Percentiles rank a stretch among this genome's conserved stretches.
phyloP scores from a whole-genome alignment of 2,888 invertebrate genomes.

The Megastigmus dorsalis region DNA sequence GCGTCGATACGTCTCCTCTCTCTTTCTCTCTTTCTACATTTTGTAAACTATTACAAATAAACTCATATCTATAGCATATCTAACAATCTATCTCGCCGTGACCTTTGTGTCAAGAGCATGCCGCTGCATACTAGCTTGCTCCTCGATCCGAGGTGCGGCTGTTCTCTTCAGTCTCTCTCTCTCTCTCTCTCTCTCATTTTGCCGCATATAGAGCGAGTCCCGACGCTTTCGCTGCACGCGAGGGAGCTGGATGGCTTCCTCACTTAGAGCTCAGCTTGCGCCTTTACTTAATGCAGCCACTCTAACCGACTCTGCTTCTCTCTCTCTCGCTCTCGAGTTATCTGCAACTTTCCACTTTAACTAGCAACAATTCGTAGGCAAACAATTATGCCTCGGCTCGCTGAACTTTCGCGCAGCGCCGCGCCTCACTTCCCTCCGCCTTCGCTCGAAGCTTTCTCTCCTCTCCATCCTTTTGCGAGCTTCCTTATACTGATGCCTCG shows the following conservation, averaged over 20 bases:
- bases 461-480: not conserved
- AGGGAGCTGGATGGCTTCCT: too few relatives aligned
- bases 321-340: slow-evolving; percentile 62
- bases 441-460: slow-evolving; percentile 10
- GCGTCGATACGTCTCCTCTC: slow-evolving; percentile 7
- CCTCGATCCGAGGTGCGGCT: not conserved
- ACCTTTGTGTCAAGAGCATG: not conserved
- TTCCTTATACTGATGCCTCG: not conserved
- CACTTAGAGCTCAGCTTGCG: slow-evolving; percentile 8
- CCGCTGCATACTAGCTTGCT: not conserved
- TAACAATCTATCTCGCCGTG: not conserved
- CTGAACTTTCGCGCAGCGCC: slow-evolving; percentile 60
- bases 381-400: slow-evolving; percentile 67
- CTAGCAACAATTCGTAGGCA: slow-evolving; percentile 69
- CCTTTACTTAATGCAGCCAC: slow-evolving; percentile 54
- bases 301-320: too few relatives aligned
- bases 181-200: too few relatives aligned
- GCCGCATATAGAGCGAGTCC: not conserved
- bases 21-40: too few relatives aligned
- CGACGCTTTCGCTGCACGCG: too few relatives aligned
- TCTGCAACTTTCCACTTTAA: slow-evolving; percentile 71
- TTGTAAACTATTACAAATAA: too few relatives aligned
- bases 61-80: too few relatives aligned
- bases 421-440: slow-evolving; percentile 43
- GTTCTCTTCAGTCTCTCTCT: too few relatives aligned